Evolutionary conservation across 2,888 invertebrate species (phyloP), one percentile per base, ranked within the genome.

Genomic region (Hedychridium roseum): DNA sequence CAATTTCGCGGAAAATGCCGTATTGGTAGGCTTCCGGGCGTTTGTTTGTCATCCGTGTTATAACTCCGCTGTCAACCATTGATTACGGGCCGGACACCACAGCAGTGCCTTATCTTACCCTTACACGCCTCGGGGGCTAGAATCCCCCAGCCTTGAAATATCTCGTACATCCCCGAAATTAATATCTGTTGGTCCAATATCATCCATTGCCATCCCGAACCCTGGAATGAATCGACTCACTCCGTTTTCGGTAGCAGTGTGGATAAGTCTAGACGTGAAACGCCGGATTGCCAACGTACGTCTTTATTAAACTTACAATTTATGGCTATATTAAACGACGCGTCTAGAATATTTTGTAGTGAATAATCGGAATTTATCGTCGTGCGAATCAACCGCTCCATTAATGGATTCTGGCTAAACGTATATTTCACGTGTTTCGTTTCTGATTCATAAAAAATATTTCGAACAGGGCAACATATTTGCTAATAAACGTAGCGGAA

Each of bases 161-260:
- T 73, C 71, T 67, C 71, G 65, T 69, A 71, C 73, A 68, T 73
- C 70, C 71, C 68, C 67, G 57, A 76, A 78, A 78, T 78, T 78
- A 76, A 78, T 77, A 78, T 76, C 73, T 58, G 70, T 66, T 70
- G 64, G 72, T 64, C 67, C 70, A 74, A 74, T 75, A 75, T 71
- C 71, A 63, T 68, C 62, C 66, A 66, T 73, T 68, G 68, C 53
- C 59, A 50, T 52, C 30, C 38, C n/a, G n/a, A n/a, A n/a, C n/a
- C n/a, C n/a, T n/a, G n/a, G n/a, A n/a, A n/a, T n/a, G n/a, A n/a
- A n/a, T n/a, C n/a, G n/a, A n/a, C n/a, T 34, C 26, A 44, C 30
- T 38, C 32, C 38, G 46, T 32, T 26, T 31, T 41, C 37, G 36
- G 38, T 44, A 46, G 43, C 39, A 36, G 43, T 12, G 11, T 14